These are phyloP conservation scores for Aphrocallistes beatrix DNA, from an alignment of 37 sponge, comb jelly and placozoan genomes.

Conservation along the genomic window DNA sequence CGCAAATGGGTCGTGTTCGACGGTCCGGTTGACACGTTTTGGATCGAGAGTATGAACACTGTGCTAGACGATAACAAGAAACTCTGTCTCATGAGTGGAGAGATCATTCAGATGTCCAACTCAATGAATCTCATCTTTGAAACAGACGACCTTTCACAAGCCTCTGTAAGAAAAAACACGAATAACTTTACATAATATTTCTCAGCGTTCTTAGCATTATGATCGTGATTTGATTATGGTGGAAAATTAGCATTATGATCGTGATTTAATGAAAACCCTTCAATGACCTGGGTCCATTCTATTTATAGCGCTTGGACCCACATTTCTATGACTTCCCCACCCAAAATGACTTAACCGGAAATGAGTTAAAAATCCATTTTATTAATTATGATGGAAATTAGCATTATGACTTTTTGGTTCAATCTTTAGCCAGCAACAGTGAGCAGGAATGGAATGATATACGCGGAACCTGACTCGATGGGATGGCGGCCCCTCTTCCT, in stretches of 20 bases:
- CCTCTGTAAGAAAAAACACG: conserved; percentile 87
- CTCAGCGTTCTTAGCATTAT: too few species aligned
- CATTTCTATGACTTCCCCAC: too few species aligned
- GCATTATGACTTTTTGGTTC: too few species aligned
- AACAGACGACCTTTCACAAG: conserved; percentile 83
- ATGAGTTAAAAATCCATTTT: too few species aligned
- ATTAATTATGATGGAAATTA: too few species aligned
- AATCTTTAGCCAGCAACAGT: conserved; percentile 84
- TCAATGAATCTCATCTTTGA: conserved; percentile 97
- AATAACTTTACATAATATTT: too few species aligned
- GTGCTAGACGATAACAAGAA: conserved; percentile 96
- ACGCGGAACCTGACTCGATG: conserved; percentile 81
- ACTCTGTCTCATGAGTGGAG: conserved; percentile 98
- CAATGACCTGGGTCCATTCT: too few species aligned
- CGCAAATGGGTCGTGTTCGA: conserved; percentile 98
- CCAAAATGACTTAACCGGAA: too few species aligned
- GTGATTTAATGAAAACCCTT: too few species aligned
- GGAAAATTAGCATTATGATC: too few species aligned
- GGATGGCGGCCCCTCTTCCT: conserved; percentile 81
- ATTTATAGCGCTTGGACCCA: too few species aligned
- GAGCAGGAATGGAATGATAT: conserved; percentile 98
- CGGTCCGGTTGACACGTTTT: conserved; percentile 93
- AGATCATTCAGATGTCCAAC: conserved; percentile 95
- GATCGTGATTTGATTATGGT: too few species aligned
- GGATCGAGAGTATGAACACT: conserved; percentile 99